These are phyloP conservation scores for Phrynocephalus forsythii DNA, from an alignment of 2,797 vertebrate genomes.

Conservation along the genomic window DNA sequence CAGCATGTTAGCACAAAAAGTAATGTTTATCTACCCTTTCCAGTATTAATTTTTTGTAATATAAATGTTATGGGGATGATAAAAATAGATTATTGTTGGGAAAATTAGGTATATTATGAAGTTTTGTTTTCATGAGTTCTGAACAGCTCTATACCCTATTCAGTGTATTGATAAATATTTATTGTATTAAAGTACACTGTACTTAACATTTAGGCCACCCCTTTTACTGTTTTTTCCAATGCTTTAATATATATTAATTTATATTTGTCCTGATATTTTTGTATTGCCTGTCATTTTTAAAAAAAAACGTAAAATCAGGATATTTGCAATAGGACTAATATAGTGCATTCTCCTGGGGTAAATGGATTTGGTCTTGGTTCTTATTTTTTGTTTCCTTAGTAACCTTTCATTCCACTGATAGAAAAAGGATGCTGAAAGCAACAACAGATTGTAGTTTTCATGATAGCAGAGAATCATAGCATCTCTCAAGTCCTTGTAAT, in stretches of 20 bases:
- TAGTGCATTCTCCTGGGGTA: slow-evolving; percentile 88
- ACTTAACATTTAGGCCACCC: slow-evolving; percentile 92
- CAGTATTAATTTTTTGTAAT: slow-evolving; percentile 91
- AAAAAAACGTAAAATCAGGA: slow-evolving; percentile 84
- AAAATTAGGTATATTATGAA: slow-evolving; percentile 86
- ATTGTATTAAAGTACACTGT: slow-evolving; percentile 97
- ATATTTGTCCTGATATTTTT: slow-evolving; percentile 99
- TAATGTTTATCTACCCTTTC: slow-evolving; percentile 82
- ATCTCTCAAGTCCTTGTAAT: slow-evolving; percentile 87
- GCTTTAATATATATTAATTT: slow-evolving; percentile 99
- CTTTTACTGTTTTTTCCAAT: slow-evolving; percentile 89
- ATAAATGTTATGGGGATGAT: slow-evolving; percentile 83
- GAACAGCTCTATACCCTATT: slow-evolving; percentile 86
- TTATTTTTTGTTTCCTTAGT: slow-evolving; percentile 72
- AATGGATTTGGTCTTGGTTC: slow-evolving; percentile 76
- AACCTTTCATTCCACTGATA: slow-evolving; percentile 86
- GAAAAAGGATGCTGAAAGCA: slow-evolving; percentile 83
- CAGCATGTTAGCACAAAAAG: slow-evolving; percentile 79
- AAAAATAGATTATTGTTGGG: slow-evolving; percentile 87
- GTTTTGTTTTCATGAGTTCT: slow-evolving; percentile 82
- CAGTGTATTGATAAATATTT: slow-evolving; percentile 95
- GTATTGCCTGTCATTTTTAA: slow-evolving; percentile 81
- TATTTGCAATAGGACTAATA: slow-evolving; percentile 95
- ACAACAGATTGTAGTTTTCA: slow-evolving; percentile 86
- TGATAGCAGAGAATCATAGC: slow-evolving; percentile 84